Percentiles rank a stretch among this genome's conserved stretches.
Evolutionary conservation across 1,140 invertebrate species (phyloP).

Genomic region (Calycopis cecrops): DNA sequence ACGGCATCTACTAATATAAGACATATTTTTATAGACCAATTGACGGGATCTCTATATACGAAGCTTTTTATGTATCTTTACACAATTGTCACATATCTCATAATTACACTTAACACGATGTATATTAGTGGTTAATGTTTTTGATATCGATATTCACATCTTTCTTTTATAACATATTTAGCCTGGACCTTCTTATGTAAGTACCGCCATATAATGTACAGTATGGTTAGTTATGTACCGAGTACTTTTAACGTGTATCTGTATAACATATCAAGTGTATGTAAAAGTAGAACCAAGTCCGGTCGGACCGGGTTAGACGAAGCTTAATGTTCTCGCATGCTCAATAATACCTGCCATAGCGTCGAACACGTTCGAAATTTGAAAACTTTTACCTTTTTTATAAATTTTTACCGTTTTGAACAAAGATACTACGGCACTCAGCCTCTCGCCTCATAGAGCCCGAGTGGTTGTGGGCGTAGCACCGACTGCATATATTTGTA

Average conservation of each 20-base stretch:
- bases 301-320: conserved; percentile 40
- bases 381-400: conserved; percentile 45
- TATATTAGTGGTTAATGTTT: conserved; percentile 63
- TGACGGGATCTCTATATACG: conserved; percentile 42
- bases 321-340: conserved; percentile 39
- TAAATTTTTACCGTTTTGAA: conserved; percentile 60
- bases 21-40: conserved; percentile 67
- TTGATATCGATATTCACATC: conserved; percentile 70
- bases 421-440: conserved; percentile 41
- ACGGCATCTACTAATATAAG: conserved; percentile 29
- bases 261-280: conserved; percentile 69
- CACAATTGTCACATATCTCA: conserved; percentile 69
- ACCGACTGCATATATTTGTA: conserved; percentile 25
- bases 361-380: conserved; percentile 36
- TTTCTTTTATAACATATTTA: conserved; percentile 59
- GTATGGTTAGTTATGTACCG: conserved; percentile 62
- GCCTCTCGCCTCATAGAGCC: conserved; percentile 23
- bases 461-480: conserved; percentile 34
- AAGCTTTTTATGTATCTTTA: conserved; percentile 63
- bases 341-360: conserved; percentile 46
- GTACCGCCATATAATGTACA: conserved; percentile 62
- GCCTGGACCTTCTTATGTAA: conserved; percentile 56
- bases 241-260: conserved; percentile 63
- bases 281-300: conserved; percentile 30
- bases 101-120: conserved; percentile 59